Base-by-base conservation (phyloP, 2,113 vertebrate species). In the Ceuthmochares aereus region DNA sequence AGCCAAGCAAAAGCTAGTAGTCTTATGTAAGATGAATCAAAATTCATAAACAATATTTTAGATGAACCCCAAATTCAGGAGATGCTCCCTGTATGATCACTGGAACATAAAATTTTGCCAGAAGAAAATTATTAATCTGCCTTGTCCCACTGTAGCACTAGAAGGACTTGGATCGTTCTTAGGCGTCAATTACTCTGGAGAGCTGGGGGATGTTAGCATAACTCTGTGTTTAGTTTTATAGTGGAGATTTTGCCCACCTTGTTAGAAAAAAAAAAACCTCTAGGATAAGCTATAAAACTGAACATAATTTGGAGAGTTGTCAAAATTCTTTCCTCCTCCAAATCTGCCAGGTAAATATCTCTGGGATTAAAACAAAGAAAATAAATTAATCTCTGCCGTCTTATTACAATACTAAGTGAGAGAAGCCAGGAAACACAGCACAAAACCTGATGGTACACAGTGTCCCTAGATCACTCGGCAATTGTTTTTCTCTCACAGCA, bases 361-460 rank as follows among this genome's bases (percentile, higher is more conserved):
- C 85, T 89, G 72, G 55, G 76, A 89, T 90, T 94, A 93, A 93
- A 94, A 81, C 87, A 93, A 96, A 92, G 85, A 91, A 91, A 96
- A 96, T 84, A 47, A 92, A 94, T 84, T 86, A 90, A 88, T 92
- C 92, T 90, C 92, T 30, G 0, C 91, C 87, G 91, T 90, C 72
- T 90, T 96, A 77, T 95, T 95, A 96, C 95, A 96, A 97, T 95
- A 94, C 93, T 96, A 90, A 97, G 86, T 94, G 93, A 84, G 64
- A 90, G 92, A 83, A 96, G 88, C 43, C 95, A 96, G 95, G 96
- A 97, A 97, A 89, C 64, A 87, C 25, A 4, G 82, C 2, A 2
- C 92, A 93, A 93, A 96, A 96, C 82, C 90, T 97, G 93, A 95
- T 94, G 94, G 97, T 96, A 96, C 95, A 97, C 90, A 29, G 90